Conservation (phyloP, 1,140 invertebrate species). For the Sitobion miscanthi region DNA sequence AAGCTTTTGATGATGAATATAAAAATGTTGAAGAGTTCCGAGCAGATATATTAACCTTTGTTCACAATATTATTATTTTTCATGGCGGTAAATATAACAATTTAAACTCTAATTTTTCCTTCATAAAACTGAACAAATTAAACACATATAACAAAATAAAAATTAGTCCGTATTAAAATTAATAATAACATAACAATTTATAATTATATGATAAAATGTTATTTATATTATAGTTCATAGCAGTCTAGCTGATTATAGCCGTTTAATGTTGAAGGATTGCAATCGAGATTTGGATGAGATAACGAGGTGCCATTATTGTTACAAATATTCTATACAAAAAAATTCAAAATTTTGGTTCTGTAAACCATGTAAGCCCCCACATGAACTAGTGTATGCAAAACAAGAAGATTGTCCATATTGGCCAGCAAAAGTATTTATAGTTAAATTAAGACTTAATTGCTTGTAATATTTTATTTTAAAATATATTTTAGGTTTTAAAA, state of each 20-base stretch:
- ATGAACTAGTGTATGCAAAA: constrained; percentile 84
- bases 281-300: constrained; percentile 75
- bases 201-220: background rate
- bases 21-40: constrained; percentile 69
- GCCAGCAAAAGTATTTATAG: constrained; percentile 74
- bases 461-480: background rate
- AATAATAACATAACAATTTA: background rate
- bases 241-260: constrained; percentile 64
- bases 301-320: constrained; percentile 74
- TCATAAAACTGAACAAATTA: background rate
- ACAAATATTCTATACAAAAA: constrained; percentile 74
- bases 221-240: constrained; percentile 62
- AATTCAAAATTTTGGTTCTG: constrained; percentile 78
- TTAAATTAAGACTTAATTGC: background rate
- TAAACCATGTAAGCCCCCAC: constrained; percentile 80
- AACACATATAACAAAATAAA: background rate
- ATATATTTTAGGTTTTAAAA: constrained; percentile 67
- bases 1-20: constrained; percentile 63
- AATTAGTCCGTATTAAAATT: too few relatives aligned
- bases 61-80: constrained; percentile 73
- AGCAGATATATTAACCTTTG: constrained; percentile 70
- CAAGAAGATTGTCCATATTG: constrained; percentile 82
- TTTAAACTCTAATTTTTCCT: background rate
- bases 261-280: constrained; percentile 72
- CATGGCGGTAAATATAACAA: constrained; percentile 67